Conservation (phyloP, 2,797 vertebrate genomes). For the Pteropus rufus region DNA sequence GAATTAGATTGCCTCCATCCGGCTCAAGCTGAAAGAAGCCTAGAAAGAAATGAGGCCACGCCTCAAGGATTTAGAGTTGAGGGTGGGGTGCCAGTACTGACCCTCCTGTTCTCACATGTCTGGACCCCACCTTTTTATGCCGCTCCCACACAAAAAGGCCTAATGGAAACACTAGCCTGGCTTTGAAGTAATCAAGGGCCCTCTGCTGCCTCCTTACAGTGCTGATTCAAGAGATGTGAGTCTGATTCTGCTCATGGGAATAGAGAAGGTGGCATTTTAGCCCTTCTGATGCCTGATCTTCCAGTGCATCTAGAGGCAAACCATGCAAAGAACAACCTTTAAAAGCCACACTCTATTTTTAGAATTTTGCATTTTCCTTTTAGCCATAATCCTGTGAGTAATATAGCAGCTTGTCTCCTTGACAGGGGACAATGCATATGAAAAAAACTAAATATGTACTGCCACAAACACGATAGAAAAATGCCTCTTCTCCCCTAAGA, state of each 20-base stretch:
- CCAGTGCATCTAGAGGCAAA: neutral
- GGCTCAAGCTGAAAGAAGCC: neutral
- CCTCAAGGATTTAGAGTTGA: neutral
- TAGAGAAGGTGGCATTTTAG: neutral
- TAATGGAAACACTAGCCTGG: neutral
- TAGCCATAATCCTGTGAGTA: conserved; percentile 3
- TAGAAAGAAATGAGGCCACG: neutral
- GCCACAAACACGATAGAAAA: neutral
- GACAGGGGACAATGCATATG: neutral
- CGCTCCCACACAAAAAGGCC: neutral
- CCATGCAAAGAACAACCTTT: conserved; percentile 57
- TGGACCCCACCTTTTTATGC: neutral
- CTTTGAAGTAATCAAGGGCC: neutral
- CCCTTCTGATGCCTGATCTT: neutral
- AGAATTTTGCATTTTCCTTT: conserved; percentile 41
- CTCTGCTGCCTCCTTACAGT: neutral
- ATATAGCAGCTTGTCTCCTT: conserved; percentile 26
- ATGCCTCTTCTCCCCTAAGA: neutral
- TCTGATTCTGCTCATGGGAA: neutral
- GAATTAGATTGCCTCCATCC: neutral
- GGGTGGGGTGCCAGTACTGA: fast-evolving
- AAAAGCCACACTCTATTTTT: conserved; percentile 50
- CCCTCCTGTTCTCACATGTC: neutral
- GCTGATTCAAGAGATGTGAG: neutral
- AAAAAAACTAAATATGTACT: neutral